Base-by-base conservation (phyloP, 2,113 vertebrate species). In the Pipra filicauda region DNA sequence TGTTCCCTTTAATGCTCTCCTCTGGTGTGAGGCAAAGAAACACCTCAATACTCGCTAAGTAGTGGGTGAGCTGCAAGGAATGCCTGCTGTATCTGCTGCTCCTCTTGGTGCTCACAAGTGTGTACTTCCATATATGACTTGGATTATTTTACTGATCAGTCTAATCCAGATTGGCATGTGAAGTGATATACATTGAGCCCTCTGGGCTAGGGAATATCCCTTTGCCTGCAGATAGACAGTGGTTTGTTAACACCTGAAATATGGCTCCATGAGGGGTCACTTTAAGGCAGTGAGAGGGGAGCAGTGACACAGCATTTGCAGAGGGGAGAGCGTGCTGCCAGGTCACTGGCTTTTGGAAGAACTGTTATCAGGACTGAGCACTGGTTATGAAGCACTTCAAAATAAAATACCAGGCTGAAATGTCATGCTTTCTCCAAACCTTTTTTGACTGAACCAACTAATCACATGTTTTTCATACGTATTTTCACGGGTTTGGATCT, bases 401-500 rank as follows among this genome's bases (percentile, higher is more conserved):
- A 95, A 79, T 19, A 91, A 88, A 95, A 84, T 77, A 72, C 61
- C 73, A 79, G 44, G 57, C 66, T 93, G 70, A 85, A 96, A 92
- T 91, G 84, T 82, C 91, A 89, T 39, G 33, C 26, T 87, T 94
- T 84, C 66, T 93, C 88, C 93, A 71, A 95, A 95, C 39, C 64
- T 83, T 48, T 95, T 67, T 92, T 74, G 43, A 26, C 48, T 71
- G 37, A 80, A 85, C 65, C 67, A 58, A 95, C 93, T 81, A 84
- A 62, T 87, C 70, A 27, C 24, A 19, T 91, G 37, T 65, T 85
- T 93, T 81, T 54, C n/a, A 30, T 62, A 21, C 57, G 70, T 76
- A 84, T 84, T 93, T 89, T 84, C 88, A 85, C 0, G 1, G 73
- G 64, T 93, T 93, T 86, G 41, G 76, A 55, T 91, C 65, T 81